Evolutionary conservation across 2,797 vertebrate genomes (phyloP).

Genomic region (Rhabdophis nuchalis): DNA sequence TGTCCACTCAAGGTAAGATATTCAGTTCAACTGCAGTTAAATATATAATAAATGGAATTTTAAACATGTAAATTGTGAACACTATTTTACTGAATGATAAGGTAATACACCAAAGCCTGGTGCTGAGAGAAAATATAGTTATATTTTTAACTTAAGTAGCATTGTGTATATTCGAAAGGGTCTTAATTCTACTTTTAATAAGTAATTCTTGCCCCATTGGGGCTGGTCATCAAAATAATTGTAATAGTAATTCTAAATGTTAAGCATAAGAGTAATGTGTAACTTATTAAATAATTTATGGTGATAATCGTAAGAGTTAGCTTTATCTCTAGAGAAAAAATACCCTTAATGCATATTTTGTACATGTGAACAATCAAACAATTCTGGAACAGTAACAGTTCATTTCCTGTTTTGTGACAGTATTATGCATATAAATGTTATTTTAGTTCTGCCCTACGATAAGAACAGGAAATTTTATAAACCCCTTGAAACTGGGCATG

Average conservation of each 20-base stretch:
- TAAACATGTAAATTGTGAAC: background rate
- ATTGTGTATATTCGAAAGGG: background rate
- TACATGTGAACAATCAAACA: background rate
- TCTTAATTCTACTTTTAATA: background rate
- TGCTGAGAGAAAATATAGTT: background rate
- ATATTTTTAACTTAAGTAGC: background rate
- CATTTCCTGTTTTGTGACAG: background rate
- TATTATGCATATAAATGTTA: background rate
- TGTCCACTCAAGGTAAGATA: constrained; percentile 73
- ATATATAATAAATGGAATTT: background rate
- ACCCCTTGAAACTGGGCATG: background rate
- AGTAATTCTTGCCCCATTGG: background rate
- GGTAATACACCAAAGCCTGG: background rate
- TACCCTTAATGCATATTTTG: background rate
- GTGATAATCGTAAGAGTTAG: background rate
- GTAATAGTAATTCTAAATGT: background rate
- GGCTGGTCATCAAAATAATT: background rate
- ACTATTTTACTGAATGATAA: background rate
- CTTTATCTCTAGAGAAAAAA: background rate
- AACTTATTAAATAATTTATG: background rate
- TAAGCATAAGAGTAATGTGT: background rate
- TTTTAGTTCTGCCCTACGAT: background rate
- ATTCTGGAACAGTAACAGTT: background rate
- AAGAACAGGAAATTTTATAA: background rate
- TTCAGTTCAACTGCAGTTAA: rapidly evolving